phyloP scores from a whole-genome alignment of 2,113 vertebrate genomes.

The Pseudorhombus dupliciocellatus region DNA sequence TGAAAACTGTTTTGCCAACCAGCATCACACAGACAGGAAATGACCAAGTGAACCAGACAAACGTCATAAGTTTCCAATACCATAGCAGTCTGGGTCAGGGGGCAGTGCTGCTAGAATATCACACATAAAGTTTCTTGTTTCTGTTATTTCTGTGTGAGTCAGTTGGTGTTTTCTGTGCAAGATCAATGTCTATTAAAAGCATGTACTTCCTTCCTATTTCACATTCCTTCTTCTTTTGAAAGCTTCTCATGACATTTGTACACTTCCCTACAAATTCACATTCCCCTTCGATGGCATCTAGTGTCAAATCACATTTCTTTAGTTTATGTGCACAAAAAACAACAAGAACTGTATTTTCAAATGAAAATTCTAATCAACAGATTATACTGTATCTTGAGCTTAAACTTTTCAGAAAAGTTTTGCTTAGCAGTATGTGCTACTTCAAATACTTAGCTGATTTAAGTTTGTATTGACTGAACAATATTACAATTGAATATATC shows the following conservation, averaged over 20 bases:
- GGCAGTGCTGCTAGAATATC: background rate
- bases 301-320: background rate
- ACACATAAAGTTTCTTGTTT: background rate
- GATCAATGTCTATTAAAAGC: constrained; percentile 63
- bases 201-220: constrained; percentile 54
- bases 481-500: background rate
- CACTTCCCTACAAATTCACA: constrained; percentile 7
- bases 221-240: constrained; percentile 53
- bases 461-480: too few relatives aligned
- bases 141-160: constrained; percentile 28
- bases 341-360: too few relatives aligned
- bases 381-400: too few relatives aligned
- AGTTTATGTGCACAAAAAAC: background rate
- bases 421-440: too few relatives aligned
- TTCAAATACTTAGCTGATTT: too few relatives aligned
- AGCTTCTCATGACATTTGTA: constrained; percentile 15
- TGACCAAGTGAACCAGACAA: background rate
- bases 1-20: background rate
- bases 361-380: too few relatives aligned
- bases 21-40: background rate
- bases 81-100: background rate
- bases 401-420: too few relatives aligned
- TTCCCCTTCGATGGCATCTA: background rate
- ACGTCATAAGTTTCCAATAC: background rate
- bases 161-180: constrained; percentile 34